phyloP scores from a whole-genome alignment of 2,113 vertebrate genomes.

The Brachypteracias leptosomus region DNA sequence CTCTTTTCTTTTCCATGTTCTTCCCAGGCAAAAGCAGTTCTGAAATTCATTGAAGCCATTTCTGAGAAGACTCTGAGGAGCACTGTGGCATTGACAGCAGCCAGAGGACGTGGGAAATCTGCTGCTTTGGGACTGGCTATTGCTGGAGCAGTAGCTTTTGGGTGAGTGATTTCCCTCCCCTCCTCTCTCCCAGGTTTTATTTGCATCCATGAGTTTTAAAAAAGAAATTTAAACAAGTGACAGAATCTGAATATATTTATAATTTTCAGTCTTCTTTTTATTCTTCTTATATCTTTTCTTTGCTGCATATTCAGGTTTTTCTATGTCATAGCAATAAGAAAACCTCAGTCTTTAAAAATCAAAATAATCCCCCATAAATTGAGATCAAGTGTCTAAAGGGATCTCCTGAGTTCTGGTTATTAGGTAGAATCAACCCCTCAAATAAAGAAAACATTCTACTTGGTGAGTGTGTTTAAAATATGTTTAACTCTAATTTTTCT shows the following conservation, averaged over 20 bases:
- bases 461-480: not conserved
- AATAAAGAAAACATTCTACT: not conserved
- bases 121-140: constrained; percentile 94
- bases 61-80: constrained; percentile 96
- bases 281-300: not conserved
- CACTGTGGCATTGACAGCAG: constrained; percentile 92
- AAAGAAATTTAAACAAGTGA: too few species aligned
- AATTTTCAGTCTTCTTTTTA: not conserved
- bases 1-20: not conserved
- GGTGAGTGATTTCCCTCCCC: constrained; percentile 71
- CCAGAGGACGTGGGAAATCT: constrained; percentile 95
- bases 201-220: not conserved
- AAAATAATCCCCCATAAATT: not conserved
- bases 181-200: not conserved
- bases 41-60: constrained; percentile 96
- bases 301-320: not conserved
- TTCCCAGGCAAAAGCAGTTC: constrained; percentile 87
- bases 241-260: not conserved
- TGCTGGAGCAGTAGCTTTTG: constrained; percentile 94
- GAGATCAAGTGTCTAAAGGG: not conserved
- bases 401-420: not conserved
- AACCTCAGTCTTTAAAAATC: not conserved
- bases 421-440: not conserved
- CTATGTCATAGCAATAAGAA: not conserved
- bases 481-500: not conserved